Evolutionary conservation across 1,140 invertebrate genomes (phyloP).

Genomic region (Helicoverpa armigera): DNA sequence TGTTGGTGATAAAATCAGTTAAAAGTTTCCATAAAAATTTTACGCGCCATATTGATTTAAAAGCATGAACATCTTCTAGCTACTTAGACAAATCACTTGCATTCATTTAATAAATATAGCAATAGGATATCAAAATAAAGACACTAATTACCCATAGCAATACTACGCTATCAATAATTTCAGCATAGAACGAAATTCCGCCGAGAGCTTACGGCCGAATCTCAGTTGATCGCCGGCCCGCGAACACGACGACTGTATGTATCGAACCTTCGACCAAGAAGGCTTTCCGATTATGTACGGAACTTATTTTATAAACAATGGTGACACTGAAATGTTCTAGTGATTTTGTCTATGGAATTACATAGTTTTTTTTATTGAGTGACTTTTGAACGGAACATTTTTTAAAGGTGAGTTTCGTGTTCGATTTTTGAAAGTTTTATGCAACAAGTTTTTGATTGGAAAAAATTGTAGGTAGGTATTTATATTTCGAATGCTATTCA

Average conservation of each 20-base stretch:
- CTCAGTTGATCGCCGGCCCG: conserved; percentile 26
- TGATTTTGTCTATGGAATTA: conserved; percentile 26
- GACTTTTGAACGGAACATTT: background rate
- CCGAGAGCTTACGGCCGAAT: conserved; percentile 1
- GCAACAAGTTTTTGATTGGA: no score
- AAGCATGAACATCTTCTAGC: no score
- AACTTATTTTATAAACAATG: conserved; percentile 19
- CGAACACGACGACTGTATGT: conserved; percentile 21
- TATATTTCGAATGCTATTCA: no score
- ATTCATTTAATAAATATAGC: background rate
- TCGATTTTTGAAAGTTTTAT: no score
- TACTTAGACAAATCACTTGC: background rate
- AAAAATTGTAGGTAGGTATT: no score
- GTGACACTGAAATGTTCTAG: background rate
- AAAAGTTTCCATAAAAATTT: no score
- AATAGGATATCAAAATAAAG: background rate
- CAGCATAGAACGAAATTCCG: conserved; percentile 3
- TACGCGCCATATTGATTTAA: no score
- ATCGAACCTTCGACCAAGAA: background rate
- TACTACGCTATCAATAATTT: background rate
- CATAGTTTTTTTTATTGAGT: conserved; percentile 3
- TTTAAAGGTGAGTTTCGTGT: background rate
- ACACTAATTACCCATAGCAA: background rate
- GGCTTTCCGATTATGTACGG: background rate
- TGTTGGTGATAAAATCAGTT: no score